These are phyloP conservation scores for Brienomyrus brachyistius DNA, from an alignment of 2,113 vertebrate genomes.

Conservation along the genomic window DNA sequence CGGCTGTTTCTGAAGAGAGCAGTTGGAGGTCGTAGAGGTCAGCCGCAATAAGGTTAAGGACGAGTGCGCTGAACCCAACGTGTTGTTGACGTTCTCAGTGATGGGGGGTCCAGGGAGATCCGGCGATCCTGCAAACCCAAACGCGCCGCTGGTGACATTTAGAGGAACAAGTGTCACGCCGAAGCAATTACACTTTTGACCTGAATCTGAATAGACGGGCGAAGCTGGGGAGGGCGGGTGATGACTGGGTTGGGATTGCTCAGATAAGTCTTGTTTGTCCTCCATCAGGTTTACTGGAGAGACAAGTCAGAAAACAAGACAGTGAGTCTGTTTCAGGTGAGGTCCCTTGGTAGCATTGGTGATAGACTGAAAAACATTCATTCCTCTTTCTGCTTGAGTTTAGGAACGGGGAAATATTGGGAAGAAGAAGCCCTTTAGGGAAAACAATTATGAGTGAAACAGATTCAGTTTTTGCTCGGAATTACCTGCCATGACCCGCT, in stretches of 20 bases:
- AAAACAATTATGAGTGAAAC: constrained; percentile 1
- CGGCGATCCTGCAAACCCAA: background rate
- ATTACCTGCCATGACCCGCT: constrained; percentile 8
- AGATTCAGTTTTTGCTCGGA: constrained; percentile 11
- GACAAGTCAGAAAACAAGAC: background rate
- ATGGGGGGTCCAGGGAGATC: background rate
- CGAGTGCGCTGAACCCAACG: too few species aligned
- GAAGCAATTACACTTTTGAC: background rate
- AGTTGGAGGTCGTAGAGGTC: background rate
- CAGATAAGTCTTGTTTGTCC: background rate
- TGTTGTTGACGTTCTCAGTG: background rate
- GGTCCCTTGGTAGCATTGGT: background rate
- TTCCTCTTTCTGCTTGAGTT: background rate
- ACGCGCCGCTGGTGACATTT: background rate
- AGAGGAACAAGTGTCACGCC: background rate
- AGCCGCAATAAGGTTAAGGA: background rate
- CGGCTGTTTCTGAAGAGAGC: background rate
- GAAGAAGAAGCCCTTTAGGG: constrained; percentile 1
- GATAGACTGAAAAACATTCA: background rate
- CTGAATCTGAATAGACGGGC: background rate
- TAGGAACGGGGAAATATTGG: background rate
- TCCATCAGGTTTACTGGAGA: background rate
- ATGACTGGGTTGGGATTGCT: background rate
- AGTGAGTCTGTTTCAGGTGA: background rate
- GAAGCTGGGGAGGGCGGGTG: background rate